Percentiles rank a stretch among this genome's conserved stretches.
Conservation (phyloP, 2,797 vertebrate species). For the Lacerta bilineata region DNA sequence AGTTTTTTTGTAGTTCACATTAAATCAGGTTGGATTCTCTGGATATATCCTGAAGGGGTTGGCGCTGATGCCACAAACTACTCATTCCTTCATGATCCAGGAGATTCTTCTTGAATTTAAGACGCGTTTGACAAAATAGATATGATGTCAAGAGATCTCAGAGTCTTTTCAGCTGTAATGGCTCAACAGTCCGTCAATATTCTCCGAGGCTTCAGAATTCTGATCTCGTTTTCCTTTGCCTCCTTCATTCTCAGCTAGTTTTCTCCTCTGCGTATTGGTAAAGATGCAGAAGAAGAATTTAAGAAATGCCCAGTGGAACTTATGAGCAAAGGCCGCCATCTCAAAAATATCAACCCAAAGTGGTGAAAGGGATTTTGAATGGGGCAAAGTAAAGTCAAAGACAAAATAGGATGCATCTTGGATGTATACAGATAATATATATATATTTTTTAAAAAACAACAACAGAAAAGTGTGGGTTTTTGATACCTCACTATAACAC, state of each 20-base stretch:
- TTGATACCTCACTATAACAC: too few species aligned
- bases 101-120: constrained; percentile 50
- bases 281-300: not conserved
- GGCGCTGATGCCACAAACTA: constrained; percentile 46
- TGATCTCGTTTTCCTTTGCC: not conserved
- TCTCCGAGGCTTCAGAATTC: not conserved
- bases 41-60: constrained; percentile 38
- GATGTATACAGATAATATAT: not conserved
- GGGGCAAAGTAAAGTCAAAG: not conserved
- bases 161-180: constrained; percentile 15
- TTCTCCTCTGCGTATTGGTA: not conserved
- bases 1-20: constrained; percentile 32
- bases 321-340: not conserved
- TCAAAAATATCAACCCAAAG: not conserved
- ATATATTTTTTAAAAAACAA: not conserved
- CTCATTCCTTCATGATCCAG: constrained; percentile 57
- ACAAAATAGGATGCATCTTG: not conserved
- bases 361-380: not conserved
- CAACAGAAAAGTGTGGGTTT: not conserved
- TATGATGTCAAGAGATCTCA: constrained; percentile 27
- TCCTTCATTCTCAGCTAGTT: not conserved
- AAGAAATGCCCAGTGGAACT: not conserved
- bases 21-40: constrained; percentile 39
- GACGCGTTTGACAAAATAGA: constrained; percentile 24
- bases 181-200: constrained; percentile 31